Conservation (phyloP, 2,888 invertebrate species). For the Nomada flava region DNA sequence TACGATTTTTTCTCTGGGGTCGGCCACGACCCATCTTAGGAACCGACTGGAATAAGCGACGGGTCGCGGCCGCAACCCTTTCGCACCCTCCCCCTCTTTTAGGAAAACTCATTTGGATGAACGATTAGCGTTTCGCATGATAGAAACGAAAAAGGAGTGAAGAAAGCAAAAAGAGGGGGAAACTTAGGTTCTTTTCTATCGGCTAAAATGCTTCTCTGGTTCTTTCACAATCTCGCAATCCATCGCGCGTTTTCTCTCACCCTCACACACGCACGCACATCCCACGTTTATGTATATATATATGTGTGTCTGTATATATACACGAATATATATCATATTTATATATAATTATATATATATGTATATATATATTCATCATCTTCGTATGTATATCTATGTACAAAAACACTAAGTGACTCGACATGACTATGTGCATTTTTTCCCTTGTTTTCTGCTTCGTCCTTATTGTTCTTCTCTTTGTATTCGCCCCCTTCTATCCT, state of each 20-base stretch:
- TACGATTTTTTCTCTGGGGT: not conserved
- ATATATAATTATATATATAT: constrained; percentile 54
- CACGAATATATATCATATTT: constrained; percentile 46
- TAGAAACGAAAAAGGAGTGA: constrained; percentile 24
- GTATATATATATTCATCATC: constrained; percentile 55
- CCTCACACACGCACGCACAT: constrained; percentile 10
- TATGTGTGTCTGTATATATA: constrained; percentile 43
- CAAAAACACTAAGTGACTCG: constrained; percentile 83
- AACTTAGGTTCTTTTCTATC: constrained; percentile 3
- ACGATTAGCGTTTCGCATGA: constrained; percentile 47
- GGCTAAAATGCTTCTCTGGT: constrained; percentile 27
- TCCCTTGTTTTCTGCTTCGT: constrained; percentile 63
- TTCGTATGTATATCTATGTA: constrained; percentile 76
- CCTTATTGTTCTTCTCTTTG: constrained; percentile 47
- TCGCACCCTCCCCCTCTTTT: no score
- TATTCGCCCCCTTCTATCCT: constrained; percentile 4
- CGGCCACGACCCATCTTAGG: constrained; percentile 73
- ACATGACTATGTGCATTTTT: constrained; percentile 83
- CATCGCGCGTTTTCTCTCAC: constrained; percentile 5
- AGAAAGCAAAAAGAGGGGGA: no score
- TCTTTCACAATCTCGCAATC: constrained; percentile 44
- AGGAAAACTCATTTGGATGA: constrained; percentile 60
- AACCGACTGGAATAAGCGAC: constrained; percentile 77
- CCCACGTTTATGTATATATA: constrained; percentile 19
- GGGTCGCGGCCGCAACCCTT: constrained; percentile 44